These are phyloP conservation scores for Ophion ventricosus DNA, from an alignment of 2,888 invertebrate species.

Conservation along the genomic window DNA sequence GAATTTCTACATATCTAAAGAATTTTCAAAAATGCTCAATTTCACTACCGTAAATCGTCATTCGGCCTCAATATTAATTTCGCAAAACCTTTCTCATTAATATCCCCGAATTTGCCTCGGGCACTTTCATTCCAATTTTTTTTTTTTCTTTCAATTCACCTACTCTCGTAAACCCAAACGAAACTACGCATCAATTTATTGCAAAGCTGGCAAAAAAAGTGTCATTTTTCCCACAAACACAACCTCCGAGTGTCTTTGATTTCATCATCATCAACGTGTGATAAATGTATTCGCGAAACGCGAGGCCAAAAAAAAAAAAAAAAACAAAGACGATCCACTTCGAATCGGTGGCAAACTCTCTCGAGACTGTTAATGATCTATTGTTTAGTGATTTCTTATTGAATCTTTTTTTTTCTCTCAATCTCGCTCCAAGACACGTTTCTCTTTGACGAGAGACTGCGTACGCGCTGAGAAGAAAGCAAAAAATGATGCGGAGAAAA, in stretches of 20 bases:
- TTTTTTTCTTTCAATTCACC: not conserved
- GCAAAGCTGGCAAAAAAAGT: too few relatives aligned
- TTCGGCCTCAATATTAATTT: not conserved
- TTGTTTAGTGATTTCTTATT: not conserved
- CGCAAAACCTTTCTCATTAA: not conserved
- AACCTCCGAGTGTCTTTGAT: not conserved
- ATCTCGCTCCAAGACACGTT: not conserved
- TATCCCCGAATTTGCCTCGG: not conserved
- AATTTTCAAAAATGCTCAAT: not conserved
- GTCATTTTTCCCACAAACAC: too few relatives aligned
- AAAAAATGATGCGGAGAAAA: constrained; percentile 1
- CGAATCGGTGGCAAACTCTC: not conserved
- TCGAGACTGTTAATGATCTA: not conserved
- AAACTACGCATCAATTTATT: not conserved
- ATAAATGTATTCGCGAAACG: not conserved
- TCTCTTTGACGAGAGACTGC: constrained; percentile 6
- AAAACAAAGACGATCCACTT: not conserved
- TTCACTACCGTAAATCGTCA: not conserved
- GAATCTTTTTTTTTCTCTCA: not conserved
- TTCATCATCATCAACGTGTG: not conserved
- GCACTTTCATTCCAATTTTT: not conserved
- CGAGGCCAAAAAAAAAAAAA: not conserved
- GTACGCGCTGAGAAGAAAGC: not conserved
- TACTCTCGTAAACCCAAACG: not conserved
- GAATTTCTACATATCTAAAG: too few relatives aligned